Conservation (phyloP, 2,797 vertebrate species). For the Periophthalmus magnuspinnatus region DNA sequence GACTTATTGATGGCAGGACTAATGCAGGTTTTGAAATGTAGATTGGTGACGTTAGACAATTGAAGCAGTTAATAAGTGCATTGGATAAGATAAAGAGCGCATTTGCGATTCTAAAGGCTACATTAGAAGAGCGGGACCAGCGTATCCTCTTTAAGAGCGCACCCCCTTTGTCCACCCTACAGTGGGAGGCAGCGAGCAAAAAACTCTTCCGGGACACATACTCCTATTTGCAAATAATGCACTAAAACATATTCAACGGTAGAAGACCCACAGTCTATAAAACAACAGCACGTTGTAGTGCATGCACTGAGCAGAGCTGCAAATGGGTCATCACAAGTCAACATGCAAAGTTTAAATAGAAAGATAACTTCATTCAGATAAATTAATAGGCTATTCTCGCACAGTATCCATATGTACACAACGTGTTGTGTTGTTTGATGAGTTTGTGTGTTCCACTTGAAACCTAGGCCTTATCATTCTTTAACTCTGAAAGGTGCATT, state of each 20-base stretch:
- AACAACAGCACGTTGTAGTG: no score
- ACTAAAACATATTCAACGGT: no score
- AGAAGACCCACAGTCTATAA: no score
- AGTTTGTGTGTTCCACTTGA: background rate
- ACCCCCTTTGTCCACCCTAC: constrained; percentile 75
- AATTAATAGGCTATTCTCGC: no score
- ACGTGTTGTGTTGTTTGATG: background rate
- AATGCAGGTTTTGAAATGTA: constrained; percentile 53
- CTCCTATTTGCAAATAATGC: constrained; percentile 16
- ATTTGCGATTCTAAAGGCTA: constrained; percentile 63
- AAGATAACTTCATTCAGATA: no score
- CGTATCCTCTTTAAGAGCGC: constrained; percentile 45
- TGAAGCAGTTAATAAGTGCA: constrained; percentile 54
- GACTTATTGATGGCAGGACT: constrained; percentile 25
- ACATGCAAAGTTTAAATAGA: no score
- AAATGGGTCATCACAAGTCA: no score
- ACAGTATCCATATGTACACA: no score
- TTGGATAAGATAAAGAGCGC: constrained; percentile 28
- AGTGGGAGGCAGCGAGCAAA: constrained; percentile 63
- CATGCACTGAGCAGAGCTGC: no score
- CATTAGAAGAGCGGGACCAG: constrained; percentile 41
- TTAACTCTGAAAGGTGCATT: background rate
- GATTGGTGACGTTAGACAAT: constrained; percentile 40
- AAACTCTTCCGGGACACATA: constrained; percentile 67
- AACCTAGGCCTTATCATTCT: background rate